Evolutionary conservation across 2,113 vertebrate genomes (phyloP), one percentile per base, ranked within the genome.

Genomic region (Colius striatus): DNA sequence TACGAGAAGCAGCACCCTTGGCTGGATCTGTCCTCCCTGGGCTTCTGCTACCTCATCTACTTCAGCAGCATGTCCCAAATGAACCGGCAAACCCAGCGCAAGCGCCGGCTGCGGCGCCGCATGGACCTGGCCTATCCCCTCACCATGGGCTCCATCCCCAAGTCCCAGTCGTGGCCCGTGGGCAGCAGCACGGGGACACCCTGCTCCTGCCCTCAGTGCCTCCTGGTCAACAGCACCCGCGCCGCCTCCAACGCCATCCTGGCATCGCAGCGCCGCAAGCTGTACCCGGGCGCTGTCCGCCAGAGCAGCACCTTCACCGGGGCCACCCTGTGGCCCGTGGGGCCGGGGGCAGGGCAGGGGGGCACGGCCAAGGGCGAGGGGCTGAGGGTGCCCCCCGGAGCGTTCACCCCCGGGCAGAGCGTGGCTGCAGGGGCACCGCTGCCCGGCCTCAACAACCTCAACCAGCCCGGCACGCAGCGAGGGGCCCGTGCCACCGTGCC

Each of bases 1-100:
- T 99, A 99, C 18, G 99, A 99, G 98, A 99, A 99, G 98, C 99
- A 99, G 98, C 99, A 99, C 96, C 99, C 99, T 29, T 99, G 99
- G 99, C 98, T 99, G 83, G 99, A 99, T 96, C 98, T 99, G 85
- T 99, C 98, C 92, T 99, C 99, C 65, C 98, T 99, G 93, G 99
- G 99, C 96, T 99, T 99, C 98, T 98, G 98, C 98, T 99, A 99
- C 98, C 98, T 99, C 98, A 98, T 99, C 84, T 99, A 99, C 97
- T 99, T 99, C 97, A 98, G 98, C 97, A 98, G 99, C 98, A 99
- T 99, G 99, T 98, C 98, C 34, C 99, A 99, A 97, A 99, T 99
- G 97, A 99, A 99, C 98, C 98, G 99, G 62, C 99, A 99, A 93
- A 99, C 98, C 45, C 99, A 99, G 89, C 98, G 99, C 55, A 98